These are phyloP conservation scores for Drosophila saltans DNA, from an alignment of 1,140 invertebrate species.

Conservation along the genomic window DNA sequence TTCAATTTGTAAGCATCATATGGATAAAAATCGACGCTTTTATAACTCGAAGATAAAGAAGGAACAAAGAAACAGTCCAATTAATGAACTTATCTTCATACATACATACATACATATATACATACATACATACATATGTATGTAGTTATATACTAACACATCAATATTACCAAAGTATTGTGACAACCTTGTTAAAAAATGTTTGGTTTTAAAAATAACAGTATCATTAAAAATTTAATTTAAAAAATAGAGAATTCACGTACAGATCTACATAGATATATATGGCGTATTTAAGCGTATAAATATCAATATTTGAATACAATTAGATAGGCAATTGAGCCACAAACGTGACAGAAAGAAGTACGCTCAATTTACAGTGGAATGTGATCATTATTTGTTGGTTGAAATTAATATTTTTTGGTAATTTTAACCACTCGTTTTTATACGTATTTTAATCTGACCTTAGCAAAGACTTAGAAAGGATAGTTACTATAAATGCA, in stretches of 20 bases:
- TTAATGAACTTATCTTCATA: too few species aligned
- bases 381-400: not conserved
- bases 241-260: too few species aligned
- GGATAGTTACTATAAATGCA: not conserved
- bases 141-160: too few species aligned
- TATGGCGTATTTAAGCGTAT: slow-evolving; percentile 2
- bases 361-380: not conserved
- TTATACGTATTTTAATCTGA: not conserved
- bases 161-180: too few species aligned
- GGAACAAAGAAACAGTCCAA: not conserved
- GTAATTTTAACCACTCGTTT: not conserved
- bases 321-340: slow-evolving; percentile 8
- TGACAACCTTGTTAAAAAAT: too few species aligned
- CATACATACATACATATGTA: too few species aligned
- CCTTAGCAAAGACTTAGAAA: not conserved
- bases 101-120: too few species aligned
- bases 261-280: not conserved
- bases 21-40: slow-evolving; percentile 10
- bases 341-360: slow-evolving; percentile 6
- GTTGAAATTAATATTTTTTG: not conserved
- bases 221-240: not conserved
- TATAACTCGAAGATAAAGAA: not conserved
- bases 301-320: slow-evolving; percentile 4
- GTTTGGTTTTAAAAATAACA: too few species aligned
- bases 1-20: slow-evolving; percentile 2